Evolutionary conservation across 2,113 vertebrate species (phyloP), one percentile per base, ranked within the genome.

Genomic region (Poeciliopsis turrubarensis): DNA sequence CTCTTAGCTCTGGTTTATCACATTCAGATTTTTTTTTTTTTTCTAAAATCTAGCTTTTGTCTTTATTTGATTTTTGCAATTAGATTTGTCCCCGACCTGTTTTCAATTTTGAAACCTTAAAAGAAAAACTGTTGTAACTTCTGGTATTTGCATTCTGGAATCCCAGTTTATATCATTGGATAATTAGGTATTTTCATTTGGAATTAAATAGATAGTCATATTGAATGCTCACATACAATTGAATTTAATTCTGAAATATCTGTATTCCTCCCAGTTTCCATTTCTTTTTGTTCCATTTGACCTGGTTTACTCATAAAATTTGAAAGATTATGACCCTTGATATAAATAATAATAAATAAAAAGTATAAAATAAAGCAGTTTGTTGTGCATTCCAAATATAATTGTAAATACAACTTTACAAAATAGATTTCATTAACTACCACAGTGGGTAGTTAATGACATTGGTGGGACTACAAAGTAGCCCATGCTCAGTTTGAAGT

Each of bases 1-100:
- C 5, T 32, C 11, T 14, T 15, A 47, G 44, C 34, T 69, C 39
- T 13, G 30, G 68, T 65, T 69, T 14, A 65, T 72, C 72, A 72
- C 72, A 34, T 68, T 82, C 73, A 26, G 25, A n/a, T n/a, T n/a
- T n/a, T n/a, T n/a, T n/a, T 19, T 29, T 29, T 25, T 47, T 51
- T 54, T 54, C 22, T 25, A 25, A 51, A 22, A 19, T 19, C 19
- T 17, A 22, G n/a, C 22, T 3, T 57, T 57, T 57, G n/a, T 22
- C 22, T 25, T 25, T 25, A 9, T 25, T 32, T 1, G 9, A 26
- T 37, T 31, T 31, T 41, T 11, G 17, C 19, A 22, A 25, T 34
- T 37, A 66, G 29, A 37, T 37, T 13, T 26, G 10, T 27, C 37
- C n/a, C 37, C 25, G 7, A 67, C 7, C 64, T 26, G 7, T 30